Evolutionary conservation across 2,113 vertebrate genomes (phyloP).

Genomic region (Datnioides undecimradiatus): DNA sequence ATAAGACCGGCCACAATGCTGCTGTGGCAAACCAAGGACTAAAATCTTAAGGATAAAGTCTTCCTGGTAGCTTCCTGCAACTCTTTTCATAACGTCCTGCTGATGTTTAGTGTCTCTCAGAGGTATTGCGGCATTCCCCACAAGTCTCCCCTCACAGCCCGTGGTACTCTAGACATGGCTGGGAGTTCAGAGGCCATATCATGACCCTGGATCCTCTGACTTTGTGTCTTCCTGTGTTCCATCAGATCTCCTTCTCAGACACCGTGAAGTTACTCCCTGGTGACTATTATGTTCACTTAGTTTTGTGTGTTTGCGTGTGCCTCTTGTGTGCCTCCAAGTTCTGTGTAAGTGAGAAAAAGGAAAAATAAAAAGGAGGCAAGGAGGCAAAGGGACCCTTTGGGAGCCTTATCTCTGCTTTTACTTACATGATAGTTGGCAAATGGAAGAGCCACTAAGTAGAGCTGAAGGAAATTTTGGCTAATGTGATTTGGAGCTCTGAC

Average conservation of each 20-base stretch:
- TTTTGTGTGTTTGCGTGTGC: constrained; percentile 24
- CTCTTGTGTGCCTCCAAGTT: background rate
- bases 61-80: constrained; percentile 3
- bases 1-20: background rate
- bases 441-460: constrained; percentile 33
- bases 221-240: constrained; percentile 35
- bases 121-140: constrained; percentile 47
- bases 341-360: background rate
- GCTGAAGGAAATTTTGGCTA: constrained; percentile 49
- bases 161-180: constrained; percentile 21
- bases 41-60: background rate
- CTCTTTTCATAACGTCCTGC: constrained; percentile 23
- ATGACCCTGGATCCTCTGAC: constrained; percentile 48
- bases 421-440: constrained; percentile 42
- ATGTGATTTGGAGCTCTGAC: constrained; percentile 55
- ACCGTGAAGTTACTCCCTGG: constrained; percentile 49
- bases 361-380: constrained; percentile 27
- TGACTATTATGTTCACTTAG: constrained; percentile 25
- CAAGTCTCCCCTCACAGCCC: constrained; percentile 18
- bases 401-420: constrained; percentile 36
- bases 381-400: constrained; percentile 26
- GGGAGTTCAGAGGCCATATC: constrained; percentile 45
- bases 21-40: background rate
- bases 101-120: constrained; percentile 55
- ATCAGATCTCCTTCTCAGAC: constrained; percentile 20